phyloP scores from a whole-genome alignment of 2,797 vertebrate genomes.

The Uromys caudimaculatus region DNA sequence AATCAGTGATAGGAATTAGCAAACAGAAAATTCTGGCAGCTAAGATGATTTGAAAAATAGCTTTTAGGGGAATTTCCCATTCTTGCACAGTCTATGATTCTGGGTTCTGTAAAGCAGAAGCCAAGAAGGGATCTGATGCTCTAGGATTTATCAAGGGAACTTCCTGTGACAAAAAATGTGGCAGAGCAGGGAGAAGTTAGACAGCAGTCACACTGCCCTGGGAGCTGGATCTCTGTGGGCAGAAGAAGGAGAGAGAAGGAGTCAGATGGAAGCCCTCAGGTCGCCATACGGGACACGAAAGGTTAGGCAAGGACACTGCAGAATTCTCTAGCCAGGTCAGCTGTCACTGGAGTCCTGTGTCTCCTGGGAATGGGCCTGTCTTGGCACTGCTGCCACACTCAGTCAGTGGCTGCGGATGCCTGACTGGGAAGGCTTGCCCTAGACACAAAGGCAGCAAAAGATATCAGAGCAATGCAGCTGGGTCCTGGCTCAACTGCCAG shows the following conservation, averaged over 20 bases:
- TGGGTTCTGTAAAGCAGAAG: conserved; percentile 31
- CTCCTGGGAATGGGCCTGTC: neutral
- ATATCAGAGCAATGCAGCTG: neutral
- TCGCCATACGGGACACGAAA: neutral
- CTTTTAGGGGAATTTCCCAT: neutral
- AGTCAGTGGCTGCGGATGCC: neutral
- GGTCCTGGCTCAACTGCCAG: neutral
- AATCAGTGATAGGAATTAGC: neutral
- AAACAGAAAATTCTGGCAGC: conserved; percentile 16
- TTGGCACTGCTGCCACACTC: neutral
- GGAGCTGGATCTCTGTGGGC: neutral
- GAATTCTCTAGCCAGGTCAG: neutral
- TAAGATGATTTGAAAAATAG: neutral
- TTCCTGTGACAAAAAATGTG: neutral
- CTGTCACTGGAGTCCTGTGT: neutral
- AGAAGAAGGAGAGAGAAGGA: neutral
- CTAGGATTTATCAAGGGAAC: conserved; percentile 27
- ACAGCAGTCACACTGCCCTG: neutral
- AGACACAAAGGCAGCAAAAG: neutral
- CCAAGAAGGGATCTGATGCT: conserved; percentile 39
- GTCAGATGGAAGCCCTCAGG: neutral
- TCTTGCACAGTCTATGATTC: neutral
- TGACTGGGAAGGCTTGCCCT: neutral
- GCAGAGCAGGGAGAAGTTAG: neutral
- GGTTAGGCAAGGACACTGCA: neutral